Evolutionary conservation across 2,888 invertebrate genomes (phyloP), one percentile per base, ranked within the genome.

Genomic region (Tenthredo livida): DNA sequence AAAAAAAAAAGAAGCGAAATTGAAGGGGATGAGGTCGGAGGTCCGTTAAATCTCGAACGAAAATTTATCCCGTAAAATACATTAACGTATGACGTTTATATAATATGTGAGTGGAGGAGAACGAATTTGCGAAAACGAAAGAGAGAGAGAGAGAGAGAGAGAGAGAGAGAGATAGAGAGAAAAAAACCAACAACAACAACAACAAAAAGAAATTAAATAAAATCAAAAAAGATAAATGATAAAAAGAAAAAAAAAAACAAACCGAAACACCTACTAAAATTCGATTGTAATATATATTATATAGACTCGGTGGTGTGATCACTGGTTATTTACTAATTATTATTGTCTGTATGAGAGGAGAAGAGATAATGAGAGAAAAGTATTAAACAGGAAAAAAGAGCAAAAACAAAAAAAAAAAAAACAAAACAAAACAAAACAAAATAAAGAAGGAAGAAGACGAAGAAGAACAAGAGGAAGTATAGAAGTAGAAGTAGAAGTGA

Each of bases 1-100:
- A 6, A 47, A 84, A 70, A 33, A 84, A 84, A 67, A 75, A 75
- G 70, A 47, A 37, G 15, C 4, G 40, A 73, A 73, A 43, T 43
- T 43, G 72, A 73, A 73, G 43, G 43, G 43, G 72, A 21, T 21
- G 21, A 73, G 72, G 72, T 73, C 72, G 72, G 72, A 73, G 72
- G 72, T 43, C 43, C 72, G 10, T 43, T 43, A 43, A 43, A 73
- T 43, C 43, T 73, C 43, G n/a, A n/a, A 25, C 43, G n/a, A 33
- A 29, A 7, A 73, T 43, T 40, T 21, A 3, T 6, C 43, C 43
- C 40, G 12, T 21, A 73, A 9, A 25, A 25, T 61, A 25, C 25
- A 5, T 21, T 21, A 61, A 9, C 25, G 61, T 61, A 25, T 47
- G 47, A 15, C 47, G 67, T 67, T 17, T 54, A n/a, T 54, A n/a